Evolutionary conservation across 2,888 invertebrate species (phyloP).

Genomic region (Camptogramma bilineatum): DNA sequence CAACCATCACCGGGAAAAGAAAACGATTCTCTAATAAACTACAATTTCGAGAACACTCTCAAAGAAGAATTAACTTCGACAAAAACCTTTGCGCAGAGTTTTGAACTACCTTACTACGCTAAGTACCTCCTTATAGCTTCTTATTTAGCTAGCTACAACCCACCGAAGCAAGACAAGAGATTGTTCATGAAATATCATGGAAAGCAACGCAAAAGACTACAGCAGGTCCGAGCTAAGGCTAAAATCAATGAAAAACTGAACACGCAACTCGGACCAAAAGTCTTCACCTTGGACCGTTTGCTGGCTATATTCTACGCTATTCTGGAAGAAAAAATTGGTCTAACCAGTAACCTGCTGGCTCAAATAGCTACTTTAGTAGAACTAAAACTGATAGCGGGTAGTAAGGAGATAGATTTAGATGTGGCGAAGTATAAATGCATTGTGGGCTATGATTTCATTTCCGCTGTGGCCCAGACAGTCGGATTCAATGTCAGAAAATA

Average conservation of each 20-base stretch:
- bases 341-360: constrained; percentile 94
- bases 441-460: constrained; percentile 92
- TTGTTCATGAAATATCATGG: constrained; percentile 93
- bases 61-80: constrained; percentile 78
- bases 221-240: constrained; percentile 86
- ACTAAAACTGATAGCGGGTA: constrained; percentile 90
- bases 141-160: constrained; percentile 96
- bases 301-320: constrained; percentile 96
- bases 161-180: constrained; percentile 93
- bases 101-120: constrained; percentile 94
- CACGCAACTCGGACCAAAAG: constrained; percentile 92
- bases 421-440: constrained; percentile 94
- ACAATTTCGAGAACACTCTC: constrained; percentile 69
- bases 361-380: constrained; percentile 95
- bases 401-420: constrained; percentile 91
- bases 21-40: constrained; percentile 54
- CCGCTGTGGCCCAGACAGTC: constrained; percentile 90
- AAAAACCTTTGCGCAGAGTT: constrained; percentile 86
- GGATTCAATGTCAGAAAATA: constrained; percentile 91
- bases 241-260: constrained; percentile 85
- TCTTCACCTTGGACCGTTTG: constrained; percentile 92
- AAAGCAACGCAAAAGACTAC: constrained; percentile 88
- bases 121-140: constrained; percentile 96
- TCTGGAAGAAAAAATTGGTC: constrained; percentile 92
- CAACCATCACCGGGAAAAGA: constrained; percentile 69